These are phyloP conservation scores for Eleginops maclovinus DNA, from an alignment of 2,113 vertebrate genomes.

Conservation along the genomic window DNA sequence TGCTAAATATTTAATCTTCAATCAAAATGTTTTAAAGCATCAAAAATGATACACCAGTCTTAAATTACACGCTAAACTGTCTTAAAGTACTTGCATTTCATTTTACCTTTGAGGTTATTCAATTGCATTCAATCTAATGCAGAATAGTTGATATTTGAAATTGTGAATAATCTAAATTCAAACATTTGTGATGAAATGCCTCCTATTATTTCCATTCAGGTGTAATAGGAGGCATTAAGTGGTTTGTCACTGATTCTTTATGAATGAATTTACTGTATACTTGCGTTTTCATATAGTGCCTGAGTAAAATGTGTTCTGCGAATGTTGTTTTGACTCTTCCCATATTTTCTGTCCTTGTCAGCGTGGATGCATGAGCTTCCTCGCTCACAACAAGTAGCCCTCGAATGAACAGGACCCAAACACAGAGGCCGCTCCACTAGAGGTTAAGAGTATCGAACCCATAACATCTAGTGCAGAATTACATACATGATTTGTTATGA, in stretches of 20 bases:
- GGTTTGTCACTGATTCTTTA: too few relatives aligned
- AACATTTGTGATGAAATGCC: neutral
- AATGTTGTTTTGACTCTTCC: neutral
- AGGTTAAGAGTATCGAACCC: neutral
- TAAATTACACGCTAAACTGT: too few relatives aligned
- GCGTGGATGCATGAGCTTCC: conserved; percentile 46
- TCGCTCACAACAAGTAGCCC: conserved; percentile 2
- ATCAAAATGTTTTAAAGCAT: neutral
- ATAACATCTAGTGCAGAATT: too few relatives aligned
- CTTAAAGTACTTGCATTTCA: too few relatives aligned
- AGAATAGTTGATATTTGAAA: neutral
- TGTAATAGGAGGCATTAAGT: too few relatives aligned
- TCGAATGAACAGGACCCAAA: conserved; percentile 6
- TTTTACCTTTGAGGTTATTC: neutral
- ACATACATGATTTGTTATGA: neutral
- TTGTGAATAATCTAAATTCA: neutral
- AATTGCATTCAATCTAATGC: neutral
- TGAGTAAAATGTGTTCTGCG: neutral
- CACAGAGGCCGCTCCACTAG: neutral
- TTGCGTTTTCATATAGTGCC: neutral
- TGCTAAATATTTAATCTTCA: neutral
- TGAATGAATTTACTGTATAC: neutral
- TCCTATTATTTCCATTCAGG: neutral
- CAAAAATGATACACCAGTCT: neutral
- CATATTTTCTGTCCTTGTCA: conserved; percentile 39